Conservation (phyloP, 2,113 vertebrate genomes). For the Crotalus horridus region DNA sequence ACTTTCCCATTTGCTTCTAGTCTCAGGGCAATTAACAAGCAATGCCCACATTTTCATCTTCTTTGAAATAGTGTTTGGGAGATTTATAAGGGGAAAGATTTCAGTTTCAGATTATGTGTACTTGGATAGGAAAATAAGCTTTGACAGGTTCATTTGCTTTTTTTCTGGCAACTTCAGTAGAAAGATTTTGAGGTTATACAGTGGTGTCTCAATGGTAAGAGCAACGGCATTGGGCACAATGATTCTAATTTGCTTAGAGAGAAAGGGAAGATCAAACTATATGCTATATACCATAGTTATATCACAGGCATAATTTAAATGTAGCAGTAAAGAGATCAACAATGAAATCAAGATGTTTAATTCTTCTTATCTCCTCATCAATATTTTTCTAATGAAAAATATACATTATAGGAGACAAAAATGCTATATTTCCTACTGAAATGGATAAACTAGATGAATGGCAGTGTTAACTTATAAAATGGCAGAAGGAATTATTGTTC, state of each 20-base stretch:
- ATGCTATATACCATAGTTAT: not conserved
- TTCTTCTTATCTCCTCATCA: not conserved
- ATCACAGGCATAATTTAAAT: not conserved
- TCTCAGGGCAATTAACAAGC: not conserved
- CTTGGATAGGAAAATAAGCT: not conserved
- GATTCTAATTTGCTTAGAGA: slow-evolving; percentile 20
- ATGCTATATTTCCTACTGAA: not conserved
- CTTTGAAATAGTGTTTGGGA: not conserved
- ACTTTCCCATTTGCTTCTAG: not conserved
- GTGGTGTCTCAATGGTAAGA: not conserved
- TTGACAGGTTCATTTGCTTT: not conserved
- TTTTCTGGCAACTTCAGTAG: not conserved
- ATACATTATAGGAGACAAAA: not conserved
- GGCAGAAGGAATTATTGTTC: not conserved
- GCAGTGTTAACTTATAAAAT: not conserved
- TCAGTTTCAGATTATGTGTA: not conserved
- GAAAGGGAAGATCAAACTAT: slow-evolving; percentile 28
- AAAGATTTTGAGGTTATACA: not conserved
- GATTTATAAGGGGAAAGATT: not conserved
- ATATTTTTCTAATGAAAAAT: not conserved
- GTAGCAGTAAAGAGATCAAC: not conserved
- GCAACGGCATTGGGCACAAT: not conserved
- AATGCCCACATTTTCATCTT: not conserved
- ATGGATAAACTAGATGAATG: not conserved
- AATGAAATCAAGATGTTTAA: not conserved